Percentiles rank a stretch among this genome's conserved stretches.
Evolutionary conservation across 2,888 invertebrate genomes (phyloP).

Genomic region (Phortica okadai): DNA sequence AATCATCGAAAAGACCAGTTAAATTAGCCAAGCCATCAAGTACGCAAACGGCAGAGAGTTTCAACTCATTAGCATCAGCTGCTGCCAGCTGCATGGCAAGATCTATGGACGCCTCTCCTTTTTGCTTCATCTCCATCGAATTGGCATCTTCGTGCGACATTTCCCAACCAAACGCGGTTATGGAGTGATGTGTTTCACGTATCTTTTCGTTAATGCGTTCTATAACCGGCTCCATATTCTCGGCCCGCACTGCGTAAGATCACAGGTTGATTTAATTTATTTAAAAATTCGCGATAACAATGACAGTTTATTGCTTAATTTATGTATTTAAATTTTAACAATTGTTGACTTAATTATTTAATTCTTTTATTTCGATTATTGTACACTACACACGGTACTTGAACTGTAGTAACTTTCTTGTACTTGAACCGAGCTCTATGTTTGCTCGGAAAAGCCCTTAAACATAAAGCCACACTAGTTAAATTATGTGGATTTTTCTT

Average conservation of each 20-base stretch:
- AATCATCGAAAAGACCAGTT: background rate
- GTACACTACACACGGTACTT: no score
- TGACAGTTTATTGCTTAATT: no score
- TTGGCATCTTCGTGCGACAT: constrained; percentile 62
- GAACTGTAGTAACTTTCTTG: no score
- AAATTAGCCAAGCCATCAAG: background rate
- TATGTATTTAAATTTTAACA: no score
- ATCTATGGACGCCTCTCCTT: constrained; percentile 38
- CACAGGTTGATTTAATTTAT: background rate
- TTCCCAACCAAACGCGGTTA: constrained; percentile 67
- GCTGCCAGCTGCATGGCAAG: constrained; percentile 40
- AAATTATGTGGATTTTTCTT: no score
- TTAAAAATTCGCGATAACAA: no score
- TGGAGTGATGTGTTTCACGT: constrained; percentile 59
- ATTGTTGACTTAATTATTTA: no score
- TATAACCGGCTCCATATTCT: constrained; percentile 52
- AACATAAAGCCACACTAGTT: no score
- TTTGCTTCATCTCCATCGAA: constrained; percentile 50
- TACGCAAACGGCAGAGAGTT: background rate
- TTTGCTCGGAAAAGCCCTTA: no score
- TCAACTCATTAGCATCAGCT: background rate
- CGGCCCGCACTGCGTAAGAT: constrained; percentile 52
- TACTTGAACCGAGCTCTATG: no score
- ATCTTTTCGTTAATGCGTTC: constrained; percentile 54
- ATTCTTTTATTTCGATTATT: no score